Evolutionary conservation across 2,888 invertebrate genomes (phyloP).

Genomic region (Rotaria socialis): DNA sequence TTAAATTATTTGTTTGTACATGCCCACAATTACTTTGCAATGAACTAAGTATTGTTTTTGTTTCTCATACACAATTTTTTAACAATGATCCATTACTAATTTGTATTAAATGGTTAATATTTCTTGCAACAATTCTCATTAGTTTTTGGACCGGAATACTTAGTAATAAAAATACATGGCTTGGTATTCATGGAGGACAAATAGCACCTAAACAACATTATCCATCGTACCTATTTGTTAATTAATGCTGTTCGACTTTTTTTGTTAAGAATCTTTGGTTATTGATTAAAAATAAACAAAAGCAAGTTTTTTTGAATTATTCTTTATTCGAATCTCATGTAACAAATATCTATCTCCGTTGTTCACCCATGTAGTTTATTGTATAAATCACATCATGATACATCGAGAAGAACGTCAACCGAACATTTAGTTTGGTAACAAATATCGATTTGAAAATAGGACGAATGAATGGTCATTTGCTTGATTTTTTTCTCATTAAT

Average conservation of each 20-base stretch:
- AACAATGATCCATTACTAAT: neutral
- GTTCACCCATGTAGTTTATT: too few species aligned
- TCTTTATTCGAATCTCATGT: too few species aligned
- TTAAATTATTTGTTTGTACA: neutral
- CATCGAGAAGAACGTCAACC: too few species aligned
- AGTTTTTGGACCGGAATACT: neutral
- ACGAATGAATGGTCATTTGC: too few species aligned
- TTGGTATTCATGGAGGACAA: neutral
- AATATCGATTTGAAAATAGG: too few species aligned
- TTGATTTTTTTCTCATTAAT: too few species aligned
- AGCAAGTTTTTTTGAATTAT: too few species aligned
- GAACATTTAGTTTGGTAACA: too few species aligned
- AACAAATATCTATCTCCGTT: too few species aligned
- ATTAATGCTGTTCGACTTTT: neutral
- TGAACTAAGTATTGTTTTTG: neutral
- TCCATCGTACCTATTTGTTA: neutral
- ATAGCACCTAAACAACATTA: neutral
- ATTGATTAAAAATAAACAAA: too few species aligned
- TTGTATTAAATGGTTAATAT: neutral
- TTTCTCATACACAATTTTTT: neutral
- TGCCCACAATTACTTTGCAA: neutral
- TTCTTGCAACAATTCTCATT: neutral
- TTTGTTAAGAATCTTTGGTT: neutral
- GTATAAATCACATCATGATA: too few species aligned
- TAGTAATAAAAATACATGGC: neutral